Evolutionary conservation across 2,888 invertebrate genomes (phyloP), one percentile per base, ranked within the genome.

Genomic region (Mantis religiosa): DNA sequence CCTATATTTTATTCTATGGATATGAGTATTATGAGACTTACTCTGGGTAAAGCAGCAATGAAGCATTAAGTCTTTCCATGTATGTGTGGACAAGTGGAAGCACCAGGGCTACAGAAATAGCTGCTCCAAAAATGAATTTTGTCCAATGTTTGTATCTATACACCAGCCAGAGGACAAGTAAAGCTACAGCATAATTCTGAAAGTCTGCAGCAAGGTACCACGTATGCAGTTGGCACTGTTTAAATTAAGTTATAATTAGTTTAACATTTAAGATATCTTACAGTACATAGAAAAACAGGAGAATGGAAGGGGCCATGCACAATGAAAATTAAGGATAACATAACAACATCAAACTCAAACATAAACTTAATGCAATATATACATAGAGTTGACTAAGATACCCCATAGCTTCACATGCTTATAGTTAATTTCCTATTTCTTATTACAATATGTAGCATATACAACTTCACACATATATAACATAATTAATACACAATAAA

Each of bases 191-290:
- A 41, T 84, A 85, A 30, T 54, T 71, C 82, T 88, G 88, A 54
- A 85, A 85, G 82, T 88, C 88, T 12, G 88, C 88, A 15, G 88
- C 88, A 71, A 88, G n/a, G 83, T 85, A 88, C 88, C 88, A 88
- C 20, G 88, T 30, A 34, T 86, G 88, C n/a, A 85, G 81, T 85
- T 85, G 82, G 25, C 88, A 88, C 88, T 88, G 88, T 27, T 34
- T 28, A 71, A 71, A 71, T 20, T 71, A 71, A 71, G 12, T 41
- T 12, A 2, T 41, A 41, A 41, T 41, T 71, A 71, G 25, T 71
- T 71, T 71, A 71, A 20, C 25, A 71, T 20, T 6, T 71, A 41
- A 12, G 3, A 41, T 12, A 2, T 12, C 3, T 41, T 0, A 41
- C 3, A 41, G 0, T 34, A 41, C 41, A 0, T 41, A 12, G 12